phyloP scores from a whole-genome alignment of 2,888 invertebrate genomes.

The Carcina quercana region DNA sequence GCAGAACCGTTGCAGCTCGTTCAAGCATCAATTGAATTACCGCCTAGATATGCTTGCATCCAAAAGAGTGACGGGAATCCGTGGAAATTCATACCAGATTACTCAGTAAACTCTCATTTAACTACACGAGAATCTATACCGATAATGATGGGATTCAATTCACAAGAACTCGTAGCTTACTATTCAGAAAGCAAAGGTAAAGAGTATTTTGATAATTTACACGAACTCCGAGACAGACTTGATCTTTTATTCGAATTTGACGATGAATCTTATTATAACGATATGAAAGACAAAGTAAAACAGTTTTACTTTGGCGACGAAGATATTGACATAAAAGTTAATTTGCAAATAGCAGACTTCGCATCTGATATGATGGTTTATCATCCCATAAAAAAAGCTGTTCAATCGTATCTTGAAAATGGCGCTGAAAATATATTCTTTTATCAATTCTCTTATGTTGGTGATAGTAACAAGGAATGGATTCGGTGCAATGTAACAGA shows the following conservation, averaged over 20 bases:
- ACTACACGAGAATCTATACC: constrained; percentile 22
- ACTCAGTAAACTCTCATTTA: constrained; percentile 19
- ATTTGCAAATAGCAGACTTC: constrained; percentile 28
- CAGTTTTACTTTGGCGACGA: constrained; percentile 42
- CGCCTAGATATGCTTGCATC: constrained; percentile 22
- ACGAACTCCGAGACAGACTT: neutral
- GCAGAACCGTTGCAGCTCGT: too few relatives aligned
- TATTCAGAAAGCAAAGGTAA: too few relatives aligned
- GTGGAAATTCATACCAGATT: constrained; percentile 22
- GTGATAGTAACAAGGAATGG: constrained; percentile 27
- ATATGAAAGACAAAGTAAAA: constrained; percentile 25
- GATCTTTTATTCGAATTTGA: constrained; percentile 18
- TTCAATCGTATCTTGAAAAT: constrained; percentile 27
- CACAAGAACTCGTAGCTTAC: constrained; percentile 20
- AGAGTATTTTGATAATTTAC: too few relatives aligned
- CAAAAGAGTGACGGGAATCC: too few relatives aligned
- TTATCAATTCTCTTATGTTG: constrained; percentile 41
- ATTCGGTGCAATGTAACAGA: constrained; percentile 19
- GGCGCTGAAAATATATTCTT: constrained; percentile 30
- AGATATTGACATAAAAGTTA: constrained; percentile 16
- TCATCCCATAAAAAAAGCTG: constrained; percentile 32
- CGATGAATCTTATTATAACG: constrained; percentile 15
- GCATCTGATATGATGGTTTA: constrained; percentile 36
- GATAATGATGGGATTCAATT: constrained; percentile 27
- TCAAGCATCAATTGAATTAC: too few relatives aligned